Base-by-base conservation (phyloP, 2,888 invertebrate species). In the Coelinius sp. region DNA sequence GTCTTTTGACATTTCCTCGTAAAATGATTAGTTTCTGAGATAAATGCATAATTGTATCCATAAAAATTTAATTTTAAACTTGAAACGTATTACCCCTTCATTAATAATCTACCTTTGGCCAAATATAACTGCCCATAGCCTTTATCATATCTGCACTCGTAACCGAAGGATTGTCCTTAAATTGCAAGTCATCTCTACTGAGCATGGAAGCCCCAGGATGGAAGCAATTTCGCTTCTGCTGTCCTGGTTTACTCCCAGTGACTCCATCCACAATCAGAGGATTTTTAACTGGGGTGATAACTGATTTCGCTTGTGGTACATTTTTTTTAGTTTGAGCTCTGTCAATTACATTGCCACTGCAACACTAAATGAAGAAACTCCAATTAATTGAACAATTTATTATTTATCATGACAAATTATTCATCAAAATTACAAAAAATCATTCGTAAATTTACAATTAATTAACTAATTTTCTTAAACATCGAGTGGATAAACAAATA, bases 41-140 rank as follows among this genome's bases (percentile, higher is more conserved):
- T n/a, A n/a, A n/a, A n/a, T n/a, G n/a, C n/a, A n/a, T n/a, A n/a
- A n/a, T n/a, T n/a, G n/a, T n/a, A n/a, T n/a, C n/a, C n/a, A n/a
- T n/a, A n/a, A n/a, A n/a, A n/a, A n/a, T n/a, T n/a, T n/a, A n/a
- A n/a, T n/a, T n/a, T n/a, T n/a, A n/a, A n/a, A n/a, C n/a, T n/a
- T n/a, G n/a, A n/a, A n/a, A n/a, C n/a, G n/a, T n/a, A n/a, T n/a
- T n/a, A n/a, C n/a, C n/a, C n/a, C n/a, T n/a, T n/a, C n/a, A n/a
- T n/a, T n/a, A n/a, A n/a, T 95, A n/a, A n/a, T n/a, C n/a, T 41
- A 41, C 41, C 41, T 41, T 94, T 25, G 99, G 99, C 99, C 99
- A 99, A 71, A 99, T 94, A 89, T 98, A 97, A 65, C 92, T 91
- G 86, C 96, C 87, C 97, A 99, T 97, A 65, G 94, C 94, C 77